Conservation (phyloP, 2,113 vertebrate species). For the Donacobius atricapilla region DNA sequence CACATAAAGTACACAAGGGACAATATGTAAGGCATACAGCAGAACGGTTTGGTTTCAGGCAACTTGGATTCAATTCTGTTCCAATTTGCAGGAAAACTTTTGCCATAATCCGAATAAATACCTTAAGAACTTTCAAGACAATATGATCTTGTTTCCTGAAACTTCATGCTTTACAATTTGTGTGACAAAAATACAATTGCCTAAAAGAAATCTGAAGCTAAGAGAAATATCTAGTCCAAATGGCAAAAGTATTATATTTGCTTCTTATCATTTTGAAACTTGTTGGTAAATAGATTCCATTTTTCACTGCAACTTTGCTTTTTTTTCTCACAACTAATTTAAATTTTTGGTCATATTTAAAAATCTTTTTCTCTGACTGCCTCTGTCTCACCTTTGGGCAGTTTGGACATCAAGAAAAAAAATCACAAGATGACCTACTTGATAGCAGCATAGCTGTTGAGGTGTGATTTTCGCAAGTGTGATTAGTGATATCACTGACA, state of each 20-base stretch:
- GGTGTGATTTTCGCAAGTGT: neutral
- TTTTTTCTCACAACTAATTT: constrained; percentile 16
- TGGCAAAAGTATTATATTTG: neutral
- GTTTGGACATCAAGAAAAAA: neutral
- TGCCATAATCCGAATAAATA: neutral
- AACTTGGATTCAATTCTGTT: neutral
- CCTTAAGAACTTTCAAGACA: neutral
- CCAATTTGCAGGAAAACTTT: neutral
- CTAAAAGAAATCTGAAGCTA: neutral
- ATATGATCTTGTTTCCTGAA: neutral
- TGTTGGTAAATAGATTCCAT: neutral
- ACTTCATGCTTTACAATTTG: neutral
- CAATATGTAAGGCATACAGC: neutral
- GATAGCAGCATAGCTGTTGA: neutral
- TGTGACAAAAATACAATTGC: neutral
- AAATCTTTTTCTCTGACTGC: constrained; percentile 25
- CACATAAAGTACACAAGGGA: neutral
- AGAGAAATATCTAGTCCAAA: neutral
- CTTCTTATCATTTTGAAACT: neutral
- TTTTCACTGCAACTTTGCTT: neutral
- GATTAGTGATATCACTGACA: neutral
- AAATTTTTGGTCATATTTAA: neutral
- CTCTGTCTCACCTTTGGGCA: constrained; percentile 22
- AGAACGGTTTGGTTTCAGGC: neutral
- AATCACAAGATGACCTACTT: neutral